Evolutionary conservation across 2,113 vertebrate genomes (phyloP), one percentile per base, ranked within the genome.

Genomic region (Sitta europaea): DNA sequence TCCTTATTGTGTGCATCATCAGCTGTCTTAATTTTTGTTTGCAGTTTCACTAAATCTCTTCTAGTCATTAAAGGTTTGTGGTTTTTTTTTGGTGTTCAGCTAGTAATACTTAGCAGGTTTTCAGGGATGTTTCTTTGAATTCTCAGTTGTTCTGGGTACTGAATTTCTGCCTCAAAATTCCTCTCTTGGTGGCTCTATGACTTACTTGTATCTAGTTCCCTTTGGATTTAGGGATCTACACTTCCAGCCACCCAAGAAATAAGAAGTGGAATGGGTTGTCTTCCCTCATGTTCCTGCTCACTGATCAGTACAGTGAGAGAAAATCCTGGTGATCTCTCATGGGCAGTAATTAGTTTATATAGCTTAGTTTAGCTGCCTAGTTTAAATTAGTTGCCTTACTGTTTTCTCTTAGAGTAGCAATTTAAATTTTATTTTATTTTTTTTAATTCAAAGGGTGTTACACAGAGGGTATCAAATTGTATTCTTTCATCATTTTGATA

Each of bases 71-170:
- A 95, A 16, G 40, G n/a, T n/a, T n/a, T n/a, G n/a, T n/a, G 4
- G 0, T 3, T 29, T 62, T 68, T 92, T 63, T 68, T 91, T 82
- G 3, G 1, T 51, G 40, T 92, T 94, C 57, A 82, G 20, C 65
- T 94, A 71, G 94, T 51, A 47, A 28, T 74, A 83, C 90, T 91
- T 68, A 51, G 73, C 53, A 90, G 23, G 19, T 89, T 94, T 97
- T 90, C 75, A 79, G 27, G 17, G 88, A 3, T 70, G 79, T 87
- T 88, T 92, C 47, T 66, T 53, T 76, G 42, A 88, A 89, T 92
- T 87, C 62, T 83, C 88, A 89, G 20, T 93, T 96, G 70, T 22
- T 91, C 68, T 84, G 68, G 28, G 67, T 78, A 67, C 33, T 48
- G 55, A 79, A 73, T 70, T 81, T 86, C 47, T 90, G 24, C 71